Percentiles rank a stretch among this genome's conserved stretches.
These are phyloP conservation scores for Poecilia velifera DNA, from an alignment of 2,797 vertebrate genomes.

Conservation along the genomic window DNA sequence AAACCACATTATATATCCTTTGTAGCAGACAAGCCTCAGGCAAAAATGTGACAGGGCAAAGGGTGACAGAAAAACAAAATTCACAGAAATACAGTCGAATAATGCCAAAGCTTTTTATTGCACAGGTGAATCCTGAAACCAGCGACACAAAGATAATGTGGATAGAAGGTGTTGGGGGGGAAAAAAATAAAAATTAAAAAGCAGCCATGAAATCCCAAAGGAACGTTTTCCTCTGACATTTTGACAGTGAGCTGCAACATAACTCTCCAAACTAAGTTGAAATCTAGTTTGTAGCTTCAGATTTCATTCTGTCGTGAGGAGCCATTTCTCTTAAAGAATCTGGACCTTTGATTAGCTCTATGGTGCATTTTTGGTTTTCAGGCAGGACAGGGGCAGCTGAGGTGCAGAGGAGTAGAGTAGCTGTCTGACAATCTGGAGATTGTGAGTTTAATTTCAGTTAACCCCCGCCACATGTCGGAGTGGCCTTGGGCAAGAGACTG, in stretches of 20 bases:
- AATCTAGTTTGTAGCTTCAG: not conserved
- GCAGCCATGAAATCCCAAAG: not conserved
- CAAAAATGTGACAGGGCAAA: not conserved
- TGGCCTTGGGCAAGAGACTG: not conserved
- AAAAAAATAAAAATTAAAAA: not conserved
- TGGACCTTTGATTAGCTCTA: not conserved
- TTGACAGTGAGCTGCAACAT: constrained; percentile 2
- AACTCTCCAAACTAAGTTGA: not conserved
- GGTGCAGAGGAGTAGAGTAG: not conserved
- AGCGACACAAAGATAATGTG: not conserved
- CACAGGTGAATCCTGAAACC: not conserved
- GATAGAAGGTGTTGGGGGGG: not conserved
- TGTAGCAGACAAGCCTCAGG: not conserved
- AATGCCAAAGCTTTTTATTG: not conserved
- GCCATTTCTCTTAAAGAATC: not conserved
- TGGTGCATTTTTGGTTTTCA: not conserved
- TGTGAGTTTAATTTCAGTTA: constrained; percentile 3
- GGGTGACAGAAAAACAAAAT: constrained; percentile 10
- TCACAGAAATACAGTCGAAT: not conserved
- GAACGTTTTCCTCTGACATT: constrained; percentile 4
- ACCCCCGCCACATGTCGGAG: not conserved
- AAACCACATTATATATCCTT: not conserved
- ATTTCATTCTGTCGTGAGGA: not conserved
- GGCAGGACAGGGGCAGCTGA: not conserved
- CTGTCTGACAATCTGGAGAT: not conserved